Evolutionary conservation across 2,888 invertebrate species (phyloP), one percentile per base, ranked within the genome.

Genomic region (Pomacea canaliculata): DNA sequence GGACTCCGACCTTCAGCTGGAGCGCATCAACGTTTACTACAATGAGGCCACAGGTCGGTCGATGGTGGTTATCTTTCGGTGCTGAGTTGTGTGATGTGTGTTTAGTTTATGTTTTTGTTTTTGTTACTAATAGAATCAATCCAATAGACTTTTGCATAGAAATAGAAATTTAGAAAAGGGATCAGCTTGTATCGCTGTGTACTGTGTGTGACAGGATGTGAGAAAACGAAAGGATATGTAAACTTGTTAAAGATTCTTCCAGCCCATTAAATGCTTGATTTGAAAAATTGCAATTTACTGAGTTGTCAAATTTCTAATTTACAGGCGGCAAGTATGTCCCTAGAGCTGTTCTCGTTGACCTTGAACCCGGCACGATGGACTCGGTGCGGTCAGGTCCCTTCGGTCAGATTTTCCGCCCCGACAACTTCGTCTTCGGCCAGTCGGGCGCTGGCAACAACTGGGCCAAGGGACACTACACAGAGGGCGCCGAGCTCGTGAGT

Each of bases 381-480:
- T 96, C 78, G 7, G 80, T 80, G 66, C 74, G 97, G 82, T 96
- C 97, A 0, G 97, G 97, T 78, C 96, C 97, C n/a, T 97, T 96
- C 92, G 96, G 96, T 23, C 73, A 78, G 77, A 77, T 78, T 59
- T 79, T 73, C 74, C 79, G 79, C 48, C 79, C 79, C 51, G 79
- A 79, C 74, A 79, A 79, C 68, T 79, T 79, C 73, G 74, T 79
- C 1, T 79, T 79, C 37, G 79, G 79, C 56, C 76, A 76, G 70
- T 76, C 76, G n/a, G 76, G 76, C 49, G 76, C 76, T 46, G 76
- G 76, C 7, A 76, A 76, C 76, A 76, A 76, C 70, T 76, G 76
- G 85, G 71, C 80, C 83, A 49, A 79, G 66, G 78, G 79, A 56
- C 79, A 79, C 65, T 79, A 79, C 71, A 79, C 79, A 73, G 79